Evolutionary conservation across 2,113 vertebrate species (phyloP).

Genomic region (Calyptomena viridis): DNA sequence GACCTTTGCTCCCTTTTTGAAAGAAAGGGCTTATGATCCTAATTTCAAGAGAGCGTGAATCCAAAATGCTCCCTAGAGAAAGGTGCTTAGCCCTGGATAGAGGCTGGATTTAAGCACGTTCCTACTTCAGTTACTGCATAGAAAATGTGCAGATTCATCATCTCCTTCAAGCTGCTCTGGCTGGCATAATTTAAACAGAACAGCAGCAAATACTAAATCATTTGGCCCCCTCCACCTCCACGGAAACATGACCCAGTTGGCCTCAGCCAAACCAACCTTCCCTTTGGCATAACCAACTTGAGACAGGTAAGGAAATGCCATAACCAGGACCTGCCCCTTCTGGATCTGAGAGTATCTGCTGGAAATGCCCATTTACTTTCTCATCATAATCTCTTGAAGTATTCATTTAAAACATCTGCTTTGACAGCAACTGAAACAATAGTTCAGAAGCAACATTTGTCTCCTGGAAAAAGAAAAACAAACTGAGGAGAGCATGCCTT

Average conservation of each 20-base stretch:
- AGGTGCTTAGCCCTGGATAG: constrained; percentile 41
- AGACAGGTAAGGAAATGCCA: background rate
- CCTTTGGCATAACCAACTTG: background rate
- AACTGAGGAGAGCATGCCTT: background rate
- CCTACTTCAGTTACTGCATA: background rate
- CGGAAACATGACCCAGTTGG: background rate
- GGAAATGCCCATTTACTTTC: background rate
- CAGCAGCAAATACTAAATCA: background rate
- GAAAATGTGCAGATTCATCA: constrained; percentile 20
- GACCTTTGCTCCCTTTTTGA: constrained; percentile 53
- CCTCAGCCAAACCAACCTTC: background rate
- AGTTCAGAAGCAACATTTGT: background rate
- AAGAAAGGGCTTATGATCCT: constrained; percentile 59
- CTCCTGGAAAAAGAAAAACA: background rate
- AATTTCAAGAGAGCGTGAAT: constrained; percentile 53
- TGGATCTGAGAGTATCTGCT: background rate
- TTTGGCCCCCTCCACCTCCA: background rate
- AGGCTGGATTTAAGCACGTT: constrained; percentile 34
- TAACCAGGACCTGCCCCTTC: background rate
- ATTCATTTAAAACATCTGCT: background rate
- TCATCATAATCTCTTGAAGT: background rate
- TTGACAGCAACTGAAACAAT: background rate
- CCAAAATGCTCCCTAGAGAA: constrained; percentile 51
- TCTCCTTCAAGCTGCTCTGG: background rate
- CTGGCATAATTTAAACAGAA: background rate